Evolutionary conservation across 1,140 invertebrate species (phyloP).

Genomic region (Cephus cinctus): DNA sequence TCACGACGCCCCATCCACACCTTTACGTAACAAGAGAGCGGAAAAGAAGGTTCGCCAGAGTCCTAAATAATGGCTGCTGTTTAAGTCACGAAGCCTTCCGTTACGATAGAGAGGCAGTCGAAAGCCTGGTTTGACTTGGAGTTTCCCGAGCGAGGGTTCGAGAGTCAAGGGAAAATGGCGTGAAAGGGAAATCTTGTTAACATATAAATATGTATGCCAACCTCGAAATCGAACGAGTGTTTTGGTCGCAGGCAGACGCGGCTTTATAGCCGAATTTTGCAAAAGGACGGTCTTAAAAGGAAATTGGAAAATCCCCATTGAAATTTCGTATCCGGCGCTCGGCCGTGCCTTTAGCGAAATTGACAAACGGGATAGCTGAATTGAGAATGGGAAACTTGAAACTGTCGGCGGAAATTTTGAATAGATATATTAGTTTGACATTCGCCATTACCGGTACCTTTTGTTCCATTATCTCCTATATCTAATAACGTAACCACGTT

Average conservation of each 20-base stretch:
- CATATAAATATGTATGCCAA: constrained; percentile 22
- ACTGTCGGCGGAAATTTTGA: not conserved
- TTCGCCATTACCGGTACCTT: not conserved
- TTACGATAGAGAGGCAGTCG: no score
- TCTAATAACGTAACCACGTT: not conserved
- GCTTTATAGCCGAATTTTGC: no score
- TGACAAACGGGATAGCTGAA: not conserved
- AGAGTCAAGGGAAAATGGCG: constrained; percentile 16
- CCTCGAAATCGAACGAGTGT: constrained; percentile 4
- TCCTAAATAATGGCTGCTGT: constrained; percentile 16
- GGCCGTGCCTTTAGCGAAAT: no score
- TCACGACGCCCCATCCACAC: no score
- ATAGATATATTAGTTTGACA: not conserved
- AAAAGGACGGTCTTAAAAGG: no score
- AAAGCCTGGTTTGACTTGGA: no score
- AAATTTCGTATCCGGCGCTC: no score
- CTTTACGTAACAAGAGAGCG: not conserved
- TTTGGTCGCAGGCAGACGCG: no score
- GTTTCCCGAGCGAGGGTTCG: no score
- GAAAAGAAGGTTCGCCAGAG: no score
- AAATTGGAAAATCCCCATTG: no score
- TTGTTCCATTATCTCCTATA: not conserved
- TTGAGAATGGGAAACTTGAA: not conserved
- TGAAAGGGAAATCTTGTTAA: constrained; percentile 22
- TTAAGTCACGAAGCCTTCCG: constrained; percentile 10